Evolutionary conservation across 2,797 vertebrate genomes (phyloP).

Genomic region (Micromesistius poutassou): DNA sequence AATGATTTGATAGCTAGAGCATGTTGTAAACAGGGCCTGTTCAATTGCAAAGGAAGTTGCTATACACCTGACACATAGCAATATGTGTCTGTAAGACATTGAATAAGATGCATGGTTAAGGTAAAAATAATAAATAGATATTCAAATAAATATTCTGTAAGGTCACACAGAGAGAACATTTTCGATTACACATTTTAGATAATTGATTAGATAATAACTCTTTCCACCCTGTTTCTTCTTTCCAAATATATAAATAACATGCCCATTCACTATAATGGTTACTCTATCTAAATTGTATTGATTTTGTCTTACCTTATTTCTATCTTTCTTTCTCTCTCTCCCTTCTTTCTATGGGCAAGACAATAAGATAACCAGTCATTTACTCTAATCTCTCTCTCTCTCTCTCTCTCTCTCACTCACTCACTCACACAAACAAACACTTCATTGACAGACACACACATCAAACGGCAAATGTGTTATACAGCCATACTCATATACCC

Average conservation of each 20-base stretch:
- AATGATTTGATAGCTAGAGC: neutral
- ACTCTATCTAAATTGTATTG: constrained; percentile 1
- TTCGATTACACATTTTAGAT: neutral
- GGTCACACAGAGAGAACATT: neutral
- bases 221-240: constrained; percentile 17
- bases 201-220: neutral
- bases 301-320: constrained; percentile 26
- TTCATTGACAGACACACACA: no score
- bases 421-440: neutral
- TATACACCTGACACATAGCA: neutral
- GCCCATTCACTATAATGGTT: constrained; percentile 13
- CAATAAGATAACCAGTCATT: constrained; percentile 66
- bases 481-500: neutral
- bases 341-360: constrained; percentile 34
- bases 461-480: no score
- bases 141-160: neutral
- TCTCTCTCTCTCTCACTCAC: constrained; percentile 21
- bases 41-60: neutral
- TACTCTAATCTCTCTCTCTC: constrained; percentile 56
- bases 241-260: constrained; percentile 4
- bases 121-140: neutral
- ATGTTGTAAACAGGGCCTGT: neutral
- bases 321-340: constrained; percentile 23
- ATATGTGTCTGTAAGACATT: neutral
- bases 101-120: neutral